These are phyloP conservation scores for Propithecus deckenii DNA, from an alignment of 2,797 vertebrate species.

Conservation along the genomic window DNA sequence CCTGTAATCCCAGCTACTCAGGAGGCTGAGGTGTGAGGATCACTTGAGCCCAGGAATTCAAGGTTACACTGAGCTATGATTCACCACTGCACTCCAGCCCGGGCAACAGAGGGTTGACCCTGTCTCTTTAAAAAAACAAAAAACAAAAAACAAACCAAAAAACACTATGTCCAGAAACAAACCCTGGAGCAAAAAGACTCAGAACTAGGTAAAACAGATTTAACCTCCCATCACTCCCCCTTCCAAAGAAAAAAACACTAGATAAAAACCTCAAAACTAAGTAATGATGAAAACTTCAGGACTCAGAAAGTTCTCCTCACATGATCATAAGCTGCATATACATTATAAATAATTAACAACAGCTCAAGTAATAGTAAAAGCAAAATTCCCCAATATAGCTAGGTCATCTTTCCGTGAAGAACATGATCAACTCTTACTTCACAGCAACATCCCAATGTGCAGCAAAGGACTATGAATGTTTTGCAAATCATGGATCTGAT, in stretches of 20 bases:
- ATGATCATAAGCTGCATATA: background rate
- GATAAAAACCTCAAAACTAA: constrained; percentile 23
- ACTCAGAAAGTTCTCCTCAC: constrained; percentile 3
- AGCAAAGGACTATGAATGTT: background rate
- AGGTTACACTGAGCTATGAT: too few relatives aligned
- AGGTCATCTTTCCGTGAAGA: background rate
- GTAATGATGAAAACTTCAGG: background rate
- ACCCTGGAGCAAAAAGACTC: background rate
- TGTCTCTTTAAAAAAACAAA: background rate
- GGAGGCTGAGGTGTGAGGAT: too few relatives aligned
- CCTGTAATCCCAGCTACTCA: too few relatives aligned
- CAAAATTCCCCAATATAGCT: background rate
- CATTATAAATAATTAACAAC: background rate
- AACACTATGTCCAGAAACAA: constrained; percentile 2
- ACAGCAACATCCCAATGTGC: background rate
- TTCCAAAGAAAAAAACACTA: background rate
- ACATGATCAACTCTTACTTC: background rate
- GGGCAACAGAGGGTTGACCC: background rate
- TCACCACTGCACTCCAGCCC: background rate
- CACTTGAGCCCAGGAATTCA: too few relatives aligned
- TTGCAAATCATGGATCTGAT: background rate
- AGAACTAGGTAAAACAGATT: constrained; percentile 33
- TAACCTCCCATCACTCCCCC: background rate
- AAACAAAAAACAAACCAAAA: too few relatives aligned
- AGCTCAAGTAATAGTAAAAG: background rate